Percentiles rank a stretch among this genome's conserved stretches.
Evolutionary conservation across 2,797 vertebrate species (phyloP).

Genomic region (Enteromius trimaculatus): DNA sequence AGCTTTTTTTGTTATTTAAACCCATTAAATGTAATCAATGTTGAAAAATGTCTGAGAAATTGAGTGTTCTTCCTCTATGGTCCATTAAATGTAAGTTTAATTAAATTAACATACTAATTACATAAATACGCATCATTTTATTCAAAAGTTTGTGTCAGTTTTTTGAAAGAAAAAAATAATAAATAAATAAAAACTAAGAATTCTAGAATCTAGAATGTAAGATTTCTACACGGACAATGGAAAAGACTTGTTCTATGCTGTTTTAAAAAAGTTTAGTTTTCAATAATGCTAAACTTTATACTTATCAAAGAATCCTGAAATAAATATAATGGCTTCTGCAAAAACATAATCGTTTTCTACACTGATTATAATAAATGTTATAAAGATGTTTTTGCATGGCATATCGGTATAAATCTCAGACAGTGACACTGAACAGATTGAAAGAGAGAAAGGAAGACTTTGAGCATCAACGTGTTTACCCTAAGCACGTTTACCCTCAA

Average conservation of each 20-base stretch:
- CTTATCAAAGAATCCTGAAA: background rate
- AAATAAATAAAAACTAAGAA: no score
- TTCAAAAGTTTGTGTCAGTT: background rate
- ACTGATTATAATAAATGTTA: background rate
- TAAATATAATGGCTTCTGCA: background rate
- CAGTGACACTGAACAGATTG: conserved; percentile 61
- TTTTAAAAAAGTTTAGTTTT: background rate
- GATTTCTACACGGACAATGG: background rate
- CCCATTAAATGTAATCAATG: background rate
- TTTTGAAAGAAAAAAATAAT: background rate
- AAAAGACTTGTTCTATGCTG: background rate
- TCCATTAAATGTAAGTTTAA: background rate
- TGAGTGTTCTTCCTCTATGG: background rate
- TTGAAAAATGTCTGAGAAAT: background rate
- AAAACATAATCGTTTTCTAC: background rate
- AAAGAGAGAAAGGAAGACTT: conserved; percentile 53
- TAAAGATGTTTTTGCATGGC: conserved; percentile 26
- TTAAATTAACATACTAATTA: background rate
- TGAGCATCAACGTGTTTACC: conserved; percentile 48
- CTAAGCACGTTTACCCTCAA: conserved; percentile 46
- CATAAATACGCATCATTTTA: background rate
- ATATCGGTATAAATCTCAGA: conserved; percentile 32
- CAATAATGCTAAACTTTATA: background rate
- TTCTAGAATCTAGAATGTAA: no score
- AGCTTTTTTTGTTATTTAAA: background rate